Percentiles rank a stretch among this genome's conserved stretches.
Evolutionary conservation across 2,113 vertebrate species (phyloP).

Genomic region (Beaufortia kweichowensis): DNA sequence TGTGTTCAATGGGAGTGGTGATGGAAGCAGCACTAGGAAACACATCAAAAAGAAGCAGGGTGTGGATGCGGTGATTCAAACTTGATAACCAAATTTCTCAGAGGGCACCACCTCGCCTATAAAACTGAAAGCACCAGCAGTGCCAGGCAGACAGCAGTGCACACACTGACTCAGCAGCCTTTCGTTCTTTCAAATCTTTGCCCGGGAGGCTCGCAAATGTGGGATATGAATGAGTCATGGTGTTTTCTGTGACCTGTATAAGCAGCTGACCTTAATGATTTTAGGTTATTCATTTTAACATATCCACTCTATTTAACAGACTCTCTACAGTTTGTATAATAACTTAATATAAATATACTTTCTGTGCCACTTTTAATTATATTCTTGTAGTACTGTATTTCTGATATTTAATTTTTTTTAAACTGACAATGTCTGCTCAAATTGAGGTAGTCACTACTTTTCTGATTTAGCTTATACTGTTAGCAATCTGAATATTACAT

Average conservation of each 20-base stretch:
- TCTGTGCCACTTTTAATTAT: no score
- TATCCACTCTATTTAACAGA: not conserved
- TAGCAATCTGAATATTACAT: no score
- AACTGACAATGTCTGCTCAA: no score
- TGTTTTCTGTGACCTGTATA: not conserved
- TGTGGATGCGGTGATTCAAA: conserved; percentile 40
- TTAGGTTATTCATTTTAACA: not conserved
- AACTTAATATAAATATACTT: no score
- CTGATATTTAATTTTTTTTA: no score
- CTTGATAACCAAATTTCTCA: conserved; percentile 48
- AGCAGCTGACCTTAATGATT: not conserved
- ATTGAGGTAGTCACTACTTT: no score
- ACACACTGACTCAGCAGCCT: conserved; percentile 18
- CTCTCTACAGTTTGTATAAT: no score
- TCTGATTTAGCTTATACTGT: no score
- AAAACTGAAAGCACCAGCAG: conserved; percentile 17
- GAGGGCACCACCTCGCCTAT: not conserved
- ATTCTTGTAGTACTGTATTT: no score
- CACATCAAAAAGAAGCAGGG: conserved; percentile 71
- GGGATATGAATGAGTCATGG: not conserved
- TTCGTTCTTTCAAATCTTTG: not conserved
- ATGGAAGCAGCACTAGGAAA: conserved; percentile 76
- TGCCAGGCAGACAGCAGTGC: conserved; percentile 24
- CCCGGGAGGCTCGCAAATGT: not conserved
- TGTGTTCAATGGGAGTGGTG: conserved; percentile 77